Conservation (phyloP, 2,113 vertebrate species). For the Mus spicilegus region DNA sequence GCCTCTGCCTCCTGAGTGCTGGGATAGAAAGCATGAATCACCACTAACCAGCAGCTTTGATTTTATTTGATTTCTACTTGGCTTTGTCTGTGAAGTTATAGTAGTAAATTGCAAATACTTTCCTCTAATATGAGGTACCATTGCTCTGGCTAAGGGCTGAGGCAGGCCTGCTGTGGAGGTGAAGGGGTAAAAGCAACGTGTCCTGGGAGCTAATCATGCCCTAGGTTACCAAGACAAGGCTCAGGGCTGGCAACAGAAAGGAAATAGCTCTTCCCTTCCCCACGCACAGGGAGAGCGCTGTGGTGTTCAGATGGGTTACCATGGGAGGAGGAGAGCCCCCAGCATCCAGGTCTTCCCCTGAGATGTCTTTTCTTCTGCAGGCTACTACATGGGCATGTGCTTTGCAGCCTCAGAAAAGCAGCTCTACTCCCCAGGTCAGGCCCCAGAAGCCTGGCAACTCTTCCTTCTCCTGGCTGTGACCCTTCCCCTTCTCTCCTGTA, state of each 20-base stretch:
- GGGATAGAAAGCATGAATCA: not conserved
- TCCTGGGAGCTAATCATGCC: not conserved
- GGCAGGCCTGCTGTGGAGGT: not conserved
- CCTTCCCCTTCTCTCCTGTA: constrained; percentile 85
- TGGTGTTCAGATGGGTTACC: not conserved
- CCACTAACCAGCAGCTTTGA: not conserved
- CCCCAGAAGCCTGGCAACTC: constrained; percentile 88
- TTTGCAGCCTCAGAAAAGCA: constrained; percentile 93
- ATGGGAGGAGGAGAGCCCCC: not conserved
- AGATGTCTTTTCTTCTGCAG: constrained; percentile 82
- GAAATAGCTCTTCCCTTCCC: not conserved
- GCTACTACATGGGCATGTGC: constrained; percentile 96
- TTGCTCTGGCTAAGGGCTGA: not conserved
- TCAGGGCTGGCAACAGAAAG: not conserved
- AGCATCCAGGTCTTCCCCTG: not conserved
- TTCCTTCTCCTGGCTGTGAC: constrained; percentile 88
- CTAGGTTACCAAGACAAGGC: not conserved
- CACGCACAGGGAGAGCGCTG: not conserved
- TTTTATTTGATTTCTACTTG: not conserved
- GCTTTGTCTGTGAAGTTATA: not conserved
- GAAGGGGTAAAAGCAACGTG: not conserved
- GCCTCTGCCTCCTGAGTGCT: not conserved
- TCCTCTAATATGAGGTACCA: fast-evolving
- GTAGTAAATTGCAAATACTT: not conserved
- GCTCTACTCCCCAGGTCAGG: constrained; percentile 86